Evolutionary conservation across 2,797 vertebrate genomes (phyloP), one percentile per base, ranked within the genome.

Genomic region (Oreortyx pictus): DNA sequence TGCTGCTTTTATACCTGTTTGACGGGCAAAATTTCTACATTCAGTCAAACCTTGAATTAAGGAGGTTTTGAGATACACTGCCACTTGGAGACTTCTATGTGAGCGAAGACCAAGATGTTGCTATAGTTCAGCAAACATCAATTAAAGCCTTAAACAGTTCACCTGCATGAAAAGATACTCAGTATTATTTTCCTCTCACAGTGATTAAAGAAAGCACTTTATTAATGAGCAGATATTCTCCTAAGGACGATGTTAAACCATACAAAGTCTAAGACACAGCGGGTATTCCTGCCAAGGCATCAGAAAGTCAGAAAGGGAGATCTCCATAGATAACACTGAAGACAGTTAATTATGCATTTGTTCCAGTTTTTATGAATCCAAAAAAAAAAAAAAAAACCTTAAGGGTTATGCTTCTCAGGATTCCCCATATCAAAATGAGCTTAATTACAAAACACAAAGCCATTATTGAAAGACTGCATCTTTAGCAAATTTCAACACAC

Each of bases 11-110:
- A 54, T 19, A 3, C 2, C 61, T 41, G 37, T 37, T 86, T 78
- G 46, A 9, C 41, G 29, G 54, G 9, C 19, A 78, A 17, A 3
- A 67, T 7, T 2, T 19, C 41, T 77, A 47, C 41, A 23, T 41
- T 33, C 61, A 52, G 9, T 27, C 49, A 66, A 49, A 62, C 8
- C 12, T 79, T 56, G 29, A 25, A 35, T 74, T 67, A 16, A 57
- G 43, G 35, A 20, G 14, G 14, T 75, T 46, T 47, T 19, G 29
- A 22, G n/a, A 23, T 73, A 56, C 37, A 76, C 72, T 46, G 54
- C 2, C 1, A 18, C 82, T 74, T 50, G 41, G 13, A 2, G 14
- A 3, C 2, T 49, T 72, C 37, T 50, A 7, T 0, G 0, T 8
- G 6, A 49, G 8, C 43, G 37, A 65, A 77, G 73, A 27, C 20